These are phyloP conservation scores for Abramis brama DNA, from an alignment of 2,113 vertebrate genomes.

Conservation along the genomic window DNA sequence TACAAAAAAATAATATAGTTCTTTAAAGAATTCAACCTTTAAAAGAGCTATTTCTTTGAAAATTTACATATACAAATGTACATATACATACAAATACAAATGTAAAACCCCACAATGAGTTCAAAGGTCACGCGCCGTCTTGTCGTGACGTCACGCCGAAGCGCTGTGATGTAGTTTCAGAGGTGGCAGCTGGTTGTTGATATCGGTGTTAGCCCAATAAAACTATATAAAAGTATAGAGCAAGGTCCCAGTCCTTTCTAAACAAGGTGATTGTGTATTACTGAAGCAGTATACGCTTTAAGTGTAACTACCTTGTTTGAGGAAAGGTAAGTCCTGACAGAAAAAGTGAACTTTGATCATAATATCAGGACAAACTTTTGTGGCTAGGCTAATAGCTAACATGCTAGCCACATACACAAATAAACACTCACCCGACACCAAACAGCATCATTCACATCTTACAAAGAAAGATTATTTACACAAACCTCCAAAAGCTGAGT, in stretches of 20 bases:
- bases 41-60: not conserved
- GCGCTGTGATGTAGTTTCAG: constrained; percentile 67
- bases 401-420: constrained; percentile 23
- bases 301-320: constrained; percentile 64
- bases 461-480: not conserved
- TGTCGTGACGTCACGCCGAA: constrained; percentile 51
- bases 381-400: constrained; percentile 38
- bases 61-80: not conserved
- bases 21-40: not conserved
- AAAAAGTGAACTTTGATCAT: constrained; percentile 58
- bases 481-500: not conserved
- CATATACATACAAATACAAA: not conserved
- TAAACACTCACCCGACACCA: constrained; percentile 6
- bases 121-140: constrained; percentile 55
- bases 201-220: constrained; percentile 69
- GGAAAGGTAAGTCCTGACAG: constrained; percentile 76
- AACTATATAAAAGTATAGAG: constrained; percentile 75
- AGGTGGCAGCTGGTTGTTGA: constrained; percentile 77
- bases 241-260: constrained; percentile 62
- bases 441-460: constrained; percentile 5
- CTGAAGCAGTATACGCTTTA: constrained; percentile 64
- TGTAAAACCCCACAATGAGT: constrained; percentile 20
- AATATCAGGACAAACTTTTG: constrained; percentile 49
- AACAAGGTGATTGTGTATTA: constrained; percentile 60
- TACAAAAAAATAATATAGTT: not conserved